A percentile compares a stretch with the other conserved stretches of the same genome.
These are phyloP conservation scores for Cynaeus angustus DNA, from an alignment of 2,888 invertebrate species.

Conservation along the genomic window DNA sequence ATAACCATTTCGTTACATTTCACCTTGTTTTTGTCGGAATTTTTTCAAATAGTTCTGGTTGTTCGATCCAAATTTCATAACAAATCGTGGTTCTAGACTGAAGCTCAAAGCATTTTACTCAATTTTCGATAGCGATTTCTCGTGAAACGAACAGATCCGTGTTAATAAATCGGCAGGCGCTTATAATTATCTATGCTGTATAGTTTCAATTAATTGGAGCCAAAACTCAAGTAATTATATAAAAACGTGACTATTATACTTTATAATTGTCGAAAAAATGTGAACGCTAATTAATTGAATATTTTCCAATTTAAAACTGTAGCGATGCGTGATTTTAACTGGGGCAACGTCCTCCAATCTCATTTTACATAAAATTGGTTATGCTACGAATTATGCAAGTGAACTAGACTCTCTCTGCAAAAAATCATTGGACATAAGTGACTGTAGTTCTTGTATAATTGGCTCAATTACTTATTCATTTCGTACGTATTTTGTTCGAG, in stretches of 20 bases:
- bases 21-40: too few species aligned
- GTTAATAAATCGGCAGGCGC: too few species aligned
- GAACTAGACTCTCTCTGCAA: conserved; percentile 22
- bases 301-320: conserved; percentile 41
- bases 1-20: too few species aligned
- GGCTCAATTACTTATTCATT: conserved; percentile 10
- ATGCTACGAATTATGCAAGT: conserved; percentile 45
- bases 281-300: conserved; percentile 30
- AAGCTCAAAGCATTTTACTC: too few species aligned
- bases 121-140: too few species aligned
- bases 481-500: conserved; percentile 5
- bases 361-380: conserved; percentile 34
- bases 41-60: too few species aligned
- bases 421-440: conserved; percentile 9
- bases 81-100: too few species aligned
- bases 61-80: too few species aligned
- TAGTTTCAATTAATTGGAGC: background rate
- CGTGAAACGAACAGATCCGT: too few species aligned
- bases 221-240: conserved; percentile 14
- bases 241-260: conserved; percentile 33
- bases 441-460: conserved; percentile 33
- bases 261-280: conserved; percentile 24
- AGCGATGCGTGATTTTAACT: conserved; percentile 43
- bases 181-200: background rate
- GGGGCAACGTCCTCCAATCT: conserved; percentile 34